Percentiles rank a stretch among this genome's conserved stretches.
phyloP scores from a whole-genome alignment of 2,888 invertebrate species.

The Nomada flava region DNA sequence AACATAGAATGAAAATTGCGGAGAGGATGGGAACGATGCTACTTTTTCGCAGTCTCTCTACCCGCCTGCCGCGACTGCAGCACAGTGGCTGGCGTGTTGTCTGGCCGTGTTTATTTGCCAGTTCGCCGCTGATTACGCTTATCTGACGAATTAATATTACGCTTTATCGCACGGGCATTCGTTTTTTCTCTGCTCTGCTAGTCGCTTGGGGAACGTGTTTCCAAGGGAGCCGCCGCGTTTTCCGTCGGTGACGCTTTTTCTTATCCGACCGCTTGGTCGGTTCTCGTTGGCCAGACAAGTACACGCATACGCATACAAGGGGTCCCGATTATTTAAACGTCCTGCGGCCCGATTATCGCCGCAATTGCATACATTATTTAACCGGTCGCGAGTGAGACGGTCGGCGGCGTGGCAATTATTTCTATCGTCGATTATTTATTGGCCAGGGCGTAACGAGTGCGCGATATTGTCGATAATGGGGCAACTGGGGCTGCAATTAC shows the following conservation, averaged over 20 bases:
- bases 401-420: constrained; percentile 3
- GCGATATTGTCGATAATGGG: neutral
- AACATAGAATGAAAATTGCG: neutral
- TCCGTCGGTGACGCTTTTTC: constrained; percentile 5
- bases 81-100: neutral
- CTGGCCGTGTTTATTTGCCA: constrained; percentile 32
- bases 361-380: neutral
- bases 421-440: constrained; percentile 3
- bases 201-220: constrained; percentile 7
- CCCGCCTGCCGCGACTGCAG: neutral
- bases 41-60: constrained; percentile 12
- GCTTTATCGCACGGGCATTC: constrained; percentile 10
- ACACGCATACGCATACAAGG: neutral
- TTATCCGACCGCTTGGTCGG: neutral
- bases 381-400: neutral
- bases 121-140: constrained; percentile 32
- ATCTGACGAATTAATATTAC: constrained; percentile 45
- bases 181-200: neutral
- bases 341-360: neutral
- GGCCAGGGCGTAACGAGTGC: neutral
- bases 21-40: neutral
- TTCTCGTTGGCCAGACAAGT: neutral
- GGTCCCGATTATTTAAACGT: constrained; percentile 5
- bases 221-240: constrained; percentile 14
- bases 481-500: neutral